Conservation (phyloP, 2,888 invertebrate genomes). For the Rutpela maculata region DNA sequence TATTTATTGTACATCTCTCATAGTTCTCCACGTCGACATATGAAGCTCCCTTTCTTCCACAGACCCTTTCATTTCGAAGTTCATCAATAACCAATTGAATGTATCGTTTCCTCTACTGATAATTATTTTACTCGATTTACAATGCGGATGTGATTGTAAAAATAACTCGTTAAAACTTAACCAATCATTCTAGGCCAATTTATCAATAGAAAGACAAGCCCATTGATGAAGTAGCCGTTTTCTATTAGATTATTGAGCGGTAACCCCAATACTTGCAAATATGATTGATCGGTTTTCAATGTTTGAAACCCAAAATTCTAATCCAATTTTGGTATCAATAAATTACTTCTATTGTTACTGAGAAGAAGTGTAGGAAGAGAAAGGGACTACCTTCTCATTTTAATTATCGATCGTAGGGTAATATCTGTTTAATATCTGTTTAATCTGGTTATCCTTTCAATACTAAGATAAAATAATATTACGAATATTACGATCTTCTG, state of each 20-base stretch:
- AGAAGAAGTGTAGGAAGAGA: conserved; percentile 48
- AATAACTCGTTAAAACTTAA: conserved; percentile 67
- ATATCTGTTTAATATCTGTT: not conserved
- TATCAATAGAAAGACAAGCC: conserved; percentile 67
- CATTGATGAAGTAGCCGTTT: conserved; percentile 66
- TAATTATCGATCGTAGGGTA: not conserved
- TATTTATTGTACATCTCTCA: not conserved
- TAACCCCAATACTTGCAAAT: conserved; percentile 60
- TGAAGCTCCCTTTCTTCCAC: not conserved
- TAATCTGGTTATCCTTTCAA: not conserved
- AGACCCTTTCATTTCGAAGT: not conserved
- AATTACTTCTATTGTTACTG: conserved; percentile 57
- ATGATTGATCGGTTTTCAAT: conserved; percentile 70
- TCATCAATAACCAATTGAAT: conserved; percentile 29
- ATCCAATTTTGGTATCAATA: conserved; percentile 58
- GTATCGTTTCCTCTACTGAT: not conserved
- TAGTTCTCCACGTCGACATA: not conserved
- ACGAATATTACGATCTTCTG: too few relatives aligned
- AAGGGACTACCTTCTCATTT: not conserved
- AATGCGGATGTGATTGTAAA: conserved; percentile 42
- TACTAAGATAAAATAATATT: too few relatives aligned
- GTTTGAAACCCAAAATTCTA: conserved; percentile 58
- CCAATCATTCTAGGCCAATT: conserved; percentile 69
- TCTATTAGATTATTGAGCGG: conserved; percentile 66
- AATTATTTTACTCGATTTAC: conserved; percentile 31